Conservation (phyloP, 2,797 vertebrate species). For the Morelia viridis region DNA sequence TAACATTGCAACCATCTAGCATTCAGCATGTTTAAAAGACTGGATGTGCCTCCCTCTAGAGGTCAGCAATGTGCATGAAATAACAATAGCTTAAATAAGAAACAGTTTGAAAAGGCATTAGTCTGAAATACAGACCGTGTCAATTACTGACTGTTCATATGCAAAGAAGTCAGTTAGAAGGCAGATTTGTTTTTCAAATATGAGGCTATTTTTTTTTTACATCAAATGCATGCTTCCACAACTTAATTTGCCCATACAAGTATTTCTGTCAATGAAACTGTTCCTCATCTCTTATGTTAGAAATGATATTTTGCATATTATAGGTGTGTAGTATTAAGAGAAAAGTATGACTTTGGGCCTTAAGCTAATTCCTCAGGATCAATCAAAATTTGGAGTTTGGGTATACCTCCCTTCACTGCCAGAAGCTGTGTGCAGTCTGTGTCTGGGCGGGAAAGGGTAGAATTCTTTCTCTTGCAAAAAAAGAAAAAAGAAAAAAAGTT, state of each 20-base stretch:
- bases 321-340: neutral
- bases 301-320: neutral
- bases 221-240: neutral
- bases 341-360: neutral
- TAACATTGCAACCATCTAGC: neutral
- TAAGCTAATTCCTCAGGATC: neutral
- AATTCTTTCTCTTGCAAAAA: neutral
- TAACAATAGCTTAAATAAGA: neutral
- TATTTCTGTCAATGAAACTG: neutral
- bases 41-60: slow-evolving; percentile 1
- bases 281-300: neutral
- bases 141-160: neutral
- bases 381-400: neutral
- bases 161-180: neutral
- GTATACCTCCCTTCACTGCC: neutral
- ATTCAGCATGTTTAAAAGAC: neutral
- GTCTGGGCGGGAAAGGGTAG: neutral
- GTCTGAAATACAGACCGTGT: neutral
- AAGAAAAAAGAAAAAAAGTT: neutral
- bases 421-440: neutral
- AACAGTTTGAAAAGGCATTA: neutral
- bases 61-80: neutral
- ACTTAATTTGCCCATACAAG: neutral
- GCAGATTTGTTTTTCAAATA: neutral
- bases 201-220: neutral